A percentile compares a stretch with the other conserved stretches of the same genome.
Evolutionary conservation across 1,140 invertebrate species (phyloP).

Genomic region (Drosophila pseudoobscura): DNA sequence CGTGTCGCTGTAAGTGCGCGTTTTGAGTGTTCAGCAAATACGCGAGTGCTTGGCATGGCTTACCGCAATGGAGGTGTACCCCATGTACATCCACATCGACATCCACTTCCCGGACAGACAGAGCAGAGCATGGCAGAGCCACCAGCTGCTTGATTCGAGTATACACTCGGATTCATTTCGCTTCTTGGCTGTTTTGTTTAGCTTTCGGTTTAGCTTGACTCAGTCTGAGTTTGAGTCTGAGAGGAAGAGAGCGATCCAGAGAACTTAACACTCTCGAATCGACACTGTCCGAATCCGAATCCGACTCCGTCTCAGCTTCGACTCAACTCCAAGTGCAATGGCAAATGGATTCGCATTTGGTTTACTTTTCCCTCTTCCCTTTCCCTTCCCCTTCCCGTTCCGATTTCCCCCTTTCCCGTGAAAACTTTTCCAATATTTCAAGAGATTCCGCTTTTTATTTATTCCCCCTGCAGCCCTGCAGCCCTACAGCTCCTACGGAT

Average conservation of each 20-base stretch:
- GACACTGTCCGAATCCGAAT: constrained; percentile 26
- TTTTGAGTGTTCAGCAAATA: constrained; percentile 67
- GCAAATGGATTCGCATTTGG: constrained; percentile 40
- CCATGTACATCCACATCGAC: background rate
- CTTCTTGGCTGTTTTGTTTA: constrained; percentile 22
- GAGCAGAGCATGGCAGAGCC: no score
- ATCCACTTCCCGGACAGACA: no score
- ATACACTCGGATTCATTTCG: constrained; percentile 29
- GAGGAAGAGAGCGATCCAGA: no score
- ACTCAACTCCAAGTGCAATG: constrained; percentile 19
- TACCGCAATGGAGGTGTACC: constrained; percentile 29
- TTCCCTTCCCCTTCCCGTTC: background rate
- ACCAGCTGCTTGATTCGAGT: background rate
- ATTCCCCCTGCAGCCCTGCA: constrained; percentile 22
- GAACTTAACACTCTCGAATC: constrained; percentile 13
- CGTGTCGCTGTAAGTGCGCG: constrained; percentile 42
- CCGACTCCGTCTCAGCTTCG: constrained; percentile 18
- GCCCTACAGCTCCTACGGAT: background rate
- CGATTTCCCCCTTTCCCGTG: constrained; percentile 5
- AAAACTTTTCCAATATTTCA: constrained; percentile 70
- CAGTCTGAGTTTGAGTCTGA: no score
- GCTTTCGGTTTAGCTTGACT: constrained; percentile 14
- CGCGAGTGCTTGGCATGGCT: constrained; percentile 45
- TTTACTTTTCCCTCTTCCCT: constrained; percentile 13
- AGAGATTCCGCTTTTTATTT: constrained; percentile 57